Evolutionary conservation across 1,140 invertebrate genomes (phyloP).

Genomic region (Apis florea): DNA sequence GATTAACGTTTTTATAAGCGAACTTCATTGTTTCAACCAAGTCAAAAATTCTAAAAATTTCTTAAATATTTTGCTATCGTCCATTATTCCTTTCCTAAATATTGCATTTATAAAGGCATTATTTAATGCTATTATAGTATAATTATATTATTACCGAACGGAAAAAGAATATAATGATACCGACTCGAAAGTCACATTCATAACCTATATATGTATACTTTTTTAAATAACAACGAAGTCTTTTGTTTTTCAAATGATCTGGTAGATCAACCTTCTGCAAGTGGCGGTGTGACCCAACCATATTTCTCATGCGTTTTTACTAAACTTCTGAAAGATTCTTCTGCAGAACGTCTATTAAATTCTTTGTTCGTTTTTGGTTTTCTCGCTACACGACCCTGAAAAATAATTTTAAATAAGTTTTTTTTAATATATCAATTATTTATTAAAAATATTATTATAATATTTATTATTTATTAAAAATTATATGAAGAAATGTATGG

Average conservation of each 20-base stretch:
- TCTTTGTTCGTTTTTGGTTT: conserved; percentile 89
- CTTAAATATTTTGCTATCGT: neutral
- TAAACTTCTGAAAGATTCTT: conserved; percentile 91
- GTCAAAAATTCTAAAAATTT: neutral
- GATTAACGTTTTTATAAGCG: neutral
- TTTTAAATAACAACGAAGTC: neutral
- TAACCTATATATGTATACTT: neutral
- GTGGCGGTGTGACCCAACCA: conserved; percentile 92
- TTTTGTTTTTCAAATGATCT: neutral
- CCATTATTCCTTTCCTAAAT: neutral
- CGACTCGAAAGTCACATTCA: neutral
- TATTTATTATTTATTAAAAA: no score
- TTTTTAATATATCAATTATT: neutral
- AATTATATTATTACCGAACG: no score
- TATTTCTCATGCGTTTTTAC: conserved; percentile 95
- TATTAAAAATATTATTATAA: no score
- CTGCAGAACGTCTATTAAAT: conserved; percentile 89
- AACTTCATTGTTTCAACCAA: no score
- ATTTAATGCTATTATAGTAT: neutral
- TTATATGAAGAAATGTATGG: no score
- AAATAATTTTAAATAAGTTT: neutral
- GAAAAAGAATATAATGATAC: neutral
- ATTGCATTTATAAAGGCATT: neutral
- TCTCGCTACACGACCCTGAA: conserved; percentile 86
- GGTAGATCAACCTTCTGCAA: conserved; percentile 87